These are phyloP conservation scores for Falco novaeseelandiae DNA, from an alignment of 2,797 vertebrate genomes.

Conservation along the genomic window DNA sequence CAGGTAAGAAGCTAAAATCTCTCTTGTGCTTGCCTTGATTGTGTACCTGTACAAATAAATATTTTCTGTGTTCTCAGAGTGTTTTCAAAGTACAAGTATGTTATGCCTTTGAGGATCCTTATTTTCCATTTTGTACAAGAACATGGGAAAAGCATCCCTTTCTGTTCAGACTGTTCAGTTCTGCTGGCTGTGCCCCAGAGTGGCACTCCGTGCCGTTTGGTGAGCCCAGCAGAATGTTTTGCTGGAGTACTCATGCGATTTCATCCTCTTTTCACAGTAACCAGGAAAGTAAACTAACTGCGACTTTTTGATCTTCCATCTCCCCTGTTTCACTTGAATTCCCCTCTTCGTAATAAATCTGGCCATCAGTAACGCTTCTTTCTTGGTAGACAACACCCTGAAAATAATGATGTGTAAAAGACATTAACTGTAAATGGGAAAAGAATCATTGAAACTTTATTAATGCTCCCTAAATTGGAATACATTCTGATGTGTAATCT, in stretches of 20 bases:
- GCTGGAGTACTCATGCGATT: not conserved
- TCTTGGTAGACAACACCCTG: not conserved
- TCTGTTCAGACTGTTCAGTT: not conserved
- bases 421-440: not conserved
- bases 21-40: not conserved
- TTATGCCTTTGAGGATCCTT: not conserved
- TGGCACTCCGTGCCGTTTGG: rapidly evolving
- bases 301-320: not conserved
- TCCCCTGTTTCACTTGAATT: not conserved
- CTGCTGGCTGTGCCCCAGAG: not conserved
- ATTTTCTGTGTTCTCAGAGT: not conserved
- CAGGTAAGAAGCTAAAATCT: not conserved
- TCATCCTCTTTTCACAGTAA: not conserved
- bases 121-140: not conserved
- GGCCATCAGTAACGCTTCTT: not conserved
- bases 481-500: not conserved
- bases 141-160: not conserved
- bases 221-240: not conserved
- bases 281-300: not conserved
- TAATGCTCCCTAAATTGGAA: not conserved
- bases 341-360: not conserved
- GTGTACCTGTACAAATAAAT: not conserved
- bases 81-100: not conserved
- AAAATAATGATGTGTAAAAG: not conserved
- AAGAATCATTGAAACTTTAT: not conserved